Base-by-base conservation (phyloP, 1,140 invertebrate species). In the Dermatophagoides farinae region DNA sequence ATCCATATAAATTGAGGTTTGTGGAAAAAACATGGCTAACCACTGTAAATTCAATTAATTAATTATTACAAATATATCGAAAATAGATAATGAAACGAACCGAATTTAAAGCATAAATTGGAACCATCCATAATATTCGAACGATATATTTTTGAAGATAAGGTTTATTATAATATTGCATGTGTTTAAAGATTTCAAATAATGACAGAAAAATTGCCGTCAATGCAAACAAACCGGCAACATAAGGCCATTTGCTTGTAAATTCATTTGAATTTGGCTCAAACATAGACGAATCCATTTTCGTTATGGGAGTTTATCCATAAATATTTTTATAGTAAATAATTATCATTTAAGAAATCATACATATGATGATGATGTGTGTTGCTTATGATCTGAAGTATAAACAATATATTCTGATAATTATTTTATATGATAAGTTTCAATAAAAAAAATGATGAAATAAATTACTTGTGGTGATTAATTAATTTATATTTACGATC, bases 101-200 rank as follows among this genome's bases (percentile, higher is more conserved):
- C 64, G 89, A 87, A 81, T 93, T 92, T 12, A 89, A 70, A 40
- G 88, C 86, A 79, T 96, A 96, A 67, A 95, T 91, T 64, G 90
- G 90, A 53, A 96, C 89, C 90, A 96, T 96, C 89, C 89, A 95
- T 66, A 96, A 71, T 74, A 96, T 89, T 70, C 91, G 82, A 61
- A 91, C 91, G 60, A 96, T 90, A 72, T 91, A 85, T 74, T 90
- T 89, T 67, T 97, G 91, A 62, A 96, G 73, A 68, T 80, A 82
- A 23, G 91, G 90, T 70, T 91, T 86, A 0, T 85, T 92, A 67
- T 91, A 96, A 73, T 95, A 83, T 59, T 92, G 82, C 68, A 93
- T 79, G 75, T 96, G 91, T 71, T 90, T 86, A 38, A 85, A 81
- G 65, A 97, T 93, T 72, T 91, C 86, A 81, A 88, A 93, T 66